Percentiles rank a stretch among this genome's conserved stretches.
Conservation (phyloP, 2,797 vertebrate genomes). For the Falco cherrug region DNA sequence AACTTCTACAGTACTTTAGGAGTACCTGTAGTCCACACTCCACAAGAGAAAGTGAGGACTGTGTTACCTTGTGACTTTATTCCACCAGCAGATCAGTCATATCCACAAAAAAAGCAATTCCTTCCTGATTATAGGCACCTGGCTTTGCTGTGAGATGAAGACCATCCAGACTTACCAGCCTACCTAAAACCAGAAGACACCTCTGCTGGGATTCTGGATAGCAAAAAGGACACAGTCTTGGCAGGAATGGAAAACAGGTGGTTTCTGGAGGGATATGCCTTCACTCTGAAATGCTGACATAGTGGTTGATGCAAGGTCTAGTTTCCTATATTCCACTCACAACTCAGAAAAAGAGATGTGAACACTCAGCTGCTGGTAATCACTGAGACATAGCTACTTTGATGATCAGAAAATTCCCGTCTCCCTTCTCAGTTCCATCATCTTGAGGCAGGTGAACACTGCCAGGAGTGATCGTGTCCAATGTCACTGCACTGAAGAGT, state of each 20-base stretch:
- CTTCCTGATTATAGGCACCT: background rate
- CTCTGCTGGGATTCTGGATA: background rate
- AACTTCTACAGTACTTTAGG: background rate
- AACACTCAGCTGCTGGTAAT: background rate
- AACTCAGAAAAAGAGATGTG: background rate
- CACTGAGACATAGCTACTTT: background rate
- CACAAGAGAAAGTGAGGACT: background rate
- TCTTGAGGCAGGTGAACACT: background rate
- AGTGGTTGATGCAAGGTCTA: background rate
- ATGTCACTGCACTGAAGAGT: background rate
- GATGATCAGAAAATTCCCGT: background rate
- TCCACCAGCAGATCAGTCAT: background rate
- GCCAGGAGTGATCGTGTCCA: background rate
- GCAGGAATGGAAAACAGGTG: background rate
- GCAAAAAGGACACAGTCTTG: background rate
- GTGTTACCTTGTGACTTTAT: background rate
- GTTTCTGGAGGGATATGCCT: background rate
- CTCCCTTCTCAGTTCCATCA: background rate
- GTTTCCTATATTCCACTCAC: background rate
- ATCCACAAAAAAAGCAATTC: background rate
- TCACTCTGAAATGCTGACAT: background rate
- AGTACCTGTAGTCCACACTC: background rate
- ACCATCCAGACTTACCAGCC: background rate
- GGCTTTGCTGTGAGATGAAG: background rate
- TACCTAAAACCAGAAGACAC: background rate